Base-by-base conservation (phyloP, 2,113 vertebrate species). In the Malurus melanocephalus region DNA sequence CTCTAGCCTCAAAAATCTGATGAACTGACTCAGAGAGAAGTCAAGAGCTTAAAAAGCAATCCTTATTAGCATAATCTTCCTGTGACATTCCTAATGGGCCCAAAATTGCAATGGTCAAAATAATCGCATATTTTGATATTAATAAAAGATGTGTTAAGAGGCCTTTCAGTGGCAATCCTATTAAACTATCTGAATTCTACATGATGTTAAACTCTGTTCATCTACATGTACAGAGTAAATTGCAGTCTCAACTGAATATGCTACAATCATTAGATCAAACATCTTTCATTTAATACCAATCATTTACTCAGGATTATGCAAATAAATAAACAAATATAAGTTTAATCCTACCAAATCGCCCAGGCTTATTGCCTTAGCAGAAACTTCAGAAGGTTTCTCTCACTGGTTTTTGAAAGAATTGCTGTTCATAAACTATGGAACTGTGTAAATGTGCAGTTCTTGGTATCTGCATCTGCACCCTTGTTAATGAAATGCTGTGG, bases 281-380 rank as follows among this genome's bases (percentile, higher is more conserved):
- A 53, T 59, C 22, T 89, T 85, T 75, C 38, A 26, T 85, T 72
- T 91, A 92, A 79, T 65, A 60, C 19, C 19, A 21, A 28, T 53
- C 8, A 79, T 87, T 91, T 85, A 65, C 28, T 5, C 33, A 91
- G 51, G 38, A 89, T 87, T 65, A 82, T 79, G 71, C 53, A 91
- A 87, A 81, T 57, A 85, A 88, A 88, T 78, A 92, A 80, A 71
- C 38, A 88, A 84, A 90, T 60, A 89, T 18, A 88, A 75, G 79
- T 38, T 3, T 89, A 85, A 89, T 91, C 53, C 75, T 89, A 32
- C 26, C 28, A 57, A 82, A 82, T 87, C 55, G 65, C 16, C 17
- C 62, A 42, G 53, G 19, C 69, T 76, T 65, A 87, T 33, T 91
- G 46, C 35, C 23, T 45, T 38, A 74, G 19, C 13, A 90, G 46